Conservation (phyloP, 2,888 invertebrate genomes). For the Tanypteryx hageni region DNA sequence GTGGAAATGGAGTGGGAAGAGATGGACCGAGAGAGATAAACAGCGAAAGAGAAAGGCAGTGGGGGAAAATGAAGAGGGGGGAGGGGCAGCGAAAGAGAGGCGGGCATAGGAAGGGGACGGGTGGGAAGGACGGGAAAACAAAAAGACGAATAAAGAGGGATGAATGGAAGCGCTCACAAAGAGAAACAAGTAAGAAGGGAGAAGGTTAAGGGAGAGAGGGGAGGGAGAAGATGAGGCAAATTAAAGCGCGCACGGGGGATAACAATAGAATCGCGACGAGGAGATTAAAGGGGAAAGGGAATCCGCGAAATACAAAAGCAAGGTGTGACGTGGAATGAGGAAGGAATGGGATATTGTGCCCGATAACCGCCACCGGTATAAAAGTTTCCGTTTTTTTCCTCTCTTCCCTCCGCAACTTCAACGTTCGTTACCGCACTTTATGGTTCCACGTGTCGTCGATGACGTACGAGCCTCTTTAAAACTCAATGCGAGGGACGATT, state of each 20-base stretch:
- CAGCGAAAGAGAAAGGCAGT: not conserved
- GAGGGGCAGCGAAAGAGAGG: not conserved
- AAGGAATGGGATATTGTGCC: not conserved
- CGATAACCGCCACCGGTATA: not conserved
- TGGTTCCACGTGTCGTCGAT: too few relatives aligned
- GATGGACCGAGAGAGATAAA: too few relatives aligned
- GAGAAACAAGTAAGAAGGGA: not conserved
- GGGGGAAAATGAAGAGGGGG: not conserved
- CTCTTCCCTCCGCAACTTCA: too few relatives aligned
- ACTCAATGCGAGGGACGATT: too few relatives aligned
- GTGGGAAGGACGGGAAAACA: not conserved
- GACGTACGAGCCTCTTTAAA: too few relatives aligned
- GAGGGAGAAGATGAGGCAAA: conserved; percentile 6
- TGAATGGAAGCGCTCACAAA: not conserved
- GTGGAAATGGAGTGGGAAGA: too few relatives aligned
- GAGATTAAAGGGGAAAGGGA: conserved; percentile 22
- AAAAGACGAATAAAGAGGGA: not conserved
- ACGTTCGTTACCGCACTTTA: too few relatives aligned
- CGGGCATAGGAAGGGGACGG: not conserved
- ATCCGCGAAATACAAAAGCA: not conserved
- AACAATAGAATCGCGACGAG: too few relatives aligned
- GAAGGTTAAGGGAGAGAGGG: not conserved
- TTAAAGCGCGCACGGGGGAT: conserved; percentile 16
- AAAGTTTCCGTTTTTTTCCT: too few relatives aligned
- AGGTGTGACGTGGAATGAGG: not conserved